Percentiles rank a stretch among this genome's conserved stretches.
Evolutionary conservation across 2,888 invertebrate species (phyloP).

Genomic region (Eristalinus aeneus): DNA sequence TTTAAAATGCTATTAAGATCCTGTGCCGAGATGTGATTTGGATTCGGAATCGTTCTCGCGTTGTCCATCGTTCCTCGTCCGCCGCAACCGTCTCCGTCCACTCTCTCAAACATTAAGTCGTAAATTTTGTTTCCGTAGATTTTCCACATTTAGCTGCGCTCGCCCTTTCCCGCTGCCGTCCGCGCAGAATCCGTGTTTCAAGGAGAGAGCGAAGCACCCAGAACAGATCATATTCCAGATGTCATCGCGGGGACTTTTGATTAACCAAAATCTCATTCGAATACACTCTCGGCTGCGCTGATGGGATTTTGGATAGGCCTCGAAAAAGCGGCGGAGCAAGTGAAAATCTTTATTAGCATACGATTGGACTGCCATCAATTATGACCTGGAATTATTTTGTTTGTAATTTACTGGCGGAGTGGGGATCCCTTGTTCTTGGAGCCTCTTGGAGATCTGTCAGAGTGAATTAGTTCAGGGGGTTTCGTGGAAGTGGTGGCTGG

Average conservation of each 20-base stretch:
- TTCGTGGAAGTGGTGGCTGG: neutral
- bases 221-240: slow-evolving; percentile 65
- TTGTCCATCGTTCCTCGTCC: neutral
- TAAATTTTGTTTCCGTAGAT: slow-evolving; percentile 64
- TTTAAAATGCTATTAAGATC: slow-evolving; percentile 70
- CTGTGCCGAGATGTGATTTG: slow-evolving; percentile 61
- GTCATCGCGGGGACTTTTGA: slow-evolving; percentile 51
- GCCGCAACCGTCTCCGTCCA: slow-evolving; percentile 29
- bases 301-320: slow-evolving; percentile 44
- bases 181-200: neutral
- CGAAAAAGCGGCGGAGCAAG: slow-evolving; percentile 3
- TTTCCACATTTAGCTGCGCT: slow-evolving; percentile 17
- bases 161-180: neutral
- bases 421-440: neutral
- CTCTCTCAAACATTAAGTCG: slow-evolving; percentile 59
- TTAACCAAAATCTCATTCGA: slow-evolving; percentile 55
- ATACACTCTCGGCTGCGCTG: slow-evolving; percentile 14
- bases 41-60: slow-evolving; percentile 18
- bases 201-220: neutral
- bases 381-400: slow-evolving; percentile 42
- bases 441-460: neutral
- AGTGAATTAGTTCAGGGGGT: neutral
- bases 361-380: slow-evolving; percentile 46
- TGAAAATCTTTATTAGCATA: slow-evolving; percentile 65
- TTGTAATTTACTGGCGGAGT: slow-evolving; percentile 6